phyloP scores from a whole-genome alignment of 2,797 vertebrate species.

The Loriculus beryllinus region DNA sequence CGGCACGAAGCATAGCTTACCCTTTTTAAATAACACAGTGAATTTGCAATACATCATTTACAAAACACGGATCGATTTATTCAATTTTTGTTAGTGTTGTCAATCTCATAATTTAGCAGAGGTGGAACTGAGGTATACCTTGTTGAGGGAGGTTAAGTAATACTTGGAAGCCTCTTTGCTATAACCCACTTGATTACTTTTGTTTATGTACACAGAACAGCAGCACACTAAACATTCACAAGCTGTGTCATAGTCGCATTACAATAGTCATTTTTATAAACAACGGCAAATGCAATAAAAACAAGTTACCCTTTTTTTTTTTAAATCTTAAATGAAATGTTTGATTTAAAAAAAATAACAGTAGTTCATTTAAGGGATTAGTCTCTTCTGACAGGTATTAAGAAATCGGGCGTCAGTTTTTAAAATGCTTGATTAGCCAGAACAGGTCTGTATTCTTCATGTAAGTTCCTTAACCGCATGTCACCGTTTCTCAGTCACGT shows the following conservation, averaged over 20 bases:
- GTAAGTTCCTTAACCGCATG: conserved; percentile 51
- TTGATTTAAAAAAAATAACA: conserved; percentile 83
- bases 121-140: conserved; percentile 98
- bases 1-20: conserved; percentile 76
- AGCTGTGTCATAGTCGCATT: conserved; percentile 98
- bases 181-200: conserved; percentile 86
- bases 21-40: conserved; percentile 80
- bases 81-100: conserved; percentile 85
- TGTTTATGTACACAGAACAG: conserved; percentile 91
- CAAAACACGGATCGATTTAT: conserved; percentile 79
- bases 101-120: conserved; percentile 79
- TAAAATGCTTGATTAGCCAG: conserved; percentile 65
- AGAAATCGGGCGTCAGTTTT: conserved; percentile 78
- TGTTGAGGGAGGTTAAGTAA: conserved; percentile 97
- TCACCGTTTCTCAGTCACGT: background rate
- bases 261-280: conserved; percentile 90
- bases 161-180: conserved; percentile 91
- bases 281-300: conserved; percentile 89
- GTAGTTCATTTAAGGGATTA: conserved; percentile 84
- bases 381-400: conserved; percentile 78
- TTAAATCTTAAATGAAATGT: conserved; percentile 91
- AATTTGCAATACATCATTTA: conserved; percentile 80
- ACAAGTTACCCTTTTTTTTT: conserved; percentile 82
- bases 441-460: conserved; percentile 69
- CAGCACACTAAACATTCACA: conserved; percentile 99